Percentiles rank a stretch among this genome's conserved stretches.
These are phyloP conservation scores for Mallateleia sp. DNA, from an alignment of 2,888 invertebrate genomes.

Conservation along the genomic window DNA sequence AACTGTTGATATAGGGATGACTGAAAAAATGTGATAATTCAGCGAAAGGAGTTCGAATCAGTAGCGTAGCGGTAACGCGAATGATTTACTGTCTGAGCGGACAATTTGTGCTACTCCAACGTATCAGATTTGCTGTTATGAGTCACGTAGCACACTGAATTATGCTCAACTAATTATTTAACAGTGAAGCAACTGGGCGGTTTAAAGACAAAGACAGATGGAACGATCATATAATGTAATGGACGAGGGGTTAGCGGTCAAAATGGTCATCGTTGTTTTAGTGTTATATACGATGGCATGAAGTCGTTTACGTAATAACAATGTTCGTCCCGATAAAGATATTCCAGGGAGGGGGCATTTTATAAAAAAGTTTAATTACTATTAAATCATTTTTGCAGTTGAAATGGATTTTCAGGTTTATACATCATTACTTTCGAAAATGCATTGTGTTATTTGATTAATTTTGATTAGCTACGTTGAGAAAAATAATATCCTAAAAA, in stretches of 20 bases:
- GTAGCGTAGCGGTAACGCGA: too few species aligned
- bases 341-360: too few species aligned
- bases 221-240: constrained; percentile 57
- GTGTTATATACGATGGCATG: neutral
- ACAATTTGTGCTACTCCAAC: constrained; percentile 44
- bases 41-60: too few species aligned
- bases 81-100: constrained; percentile 37
- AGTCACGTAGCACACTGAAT: constrained; percentile 50
- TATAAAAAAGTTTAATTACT: too few species aligned
- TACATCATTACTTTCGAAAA: too few species aligned
- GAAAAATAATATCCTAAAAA: too few species aligned
- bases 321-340: neutral
- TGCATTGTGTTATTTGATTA: too few species aligned
- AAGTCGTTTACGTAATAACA: constrained; percentile 19
- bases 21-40: too few species aligned
- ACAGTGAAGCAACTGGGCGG: neutral
- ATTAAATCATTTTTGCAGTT: too few species aligned
- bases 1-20: too few species aligned
- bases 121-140: constrained; percentile 42
- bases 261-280: constrained; percentile 54
- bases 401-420: too few species aligned
- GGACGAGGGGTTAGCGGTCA: constrained; percentile 51
- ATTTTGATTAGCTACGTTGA: too few species aligned
- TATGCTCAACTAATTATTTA: constrained; percentile 53
- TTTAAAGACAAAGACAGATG: constrained; percentile 61